These are phyloP conservation scores for Drosophila elegans DNA, from an alignment of 1,140 invertebrate genomes.

Conservation along the genomic window DNA sequence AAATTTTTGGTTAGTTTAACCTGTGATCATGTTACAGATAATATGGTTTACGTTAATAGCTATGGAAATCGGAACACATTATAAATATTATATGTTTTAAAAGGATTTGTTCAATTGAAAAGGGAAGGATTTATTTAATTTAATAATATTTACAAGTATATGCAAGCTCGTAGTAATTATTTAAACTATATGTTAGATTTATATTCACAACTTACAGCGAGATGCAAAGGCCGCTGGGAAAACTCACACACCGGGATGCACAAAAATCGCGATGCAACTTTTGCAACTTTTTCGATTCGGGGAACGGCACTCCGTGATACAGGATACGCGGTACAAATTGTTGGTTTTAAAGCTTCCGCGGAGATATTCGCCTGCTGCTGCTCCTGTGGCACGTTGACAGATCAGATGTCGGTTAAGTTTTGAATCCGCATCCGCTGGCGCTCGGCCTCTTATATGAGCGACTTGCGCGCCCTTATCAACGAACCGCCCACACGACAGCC, in stretches of 20 bases:
- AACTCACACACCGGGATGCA: slow-evolving; percentile 10
- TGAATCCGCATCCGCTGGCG: slow-evolving; percentile 66
- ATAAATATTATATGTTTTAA: no score
- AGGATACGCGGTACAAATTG: slow-evolving; percentile 14
- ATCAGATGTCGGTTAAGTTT: slow-evolving; percentile 84
- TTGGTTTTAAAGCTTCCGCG: slow-evolving; percentile 1
- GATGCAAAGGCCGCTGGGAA: slow-evolving; percentile 15
- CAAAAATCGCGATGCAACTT: slow-evolving; percentile 6
- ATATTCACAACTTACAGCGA: slow-evolving; percentile 26
- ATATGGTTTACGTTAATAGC: no score
- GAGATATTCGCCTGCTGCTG: not conserved
- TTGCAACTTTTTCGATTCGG: not conserved
- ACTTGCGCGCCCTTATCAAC: slow-evolving; percentile 66
- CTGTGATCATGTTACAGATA: no score
- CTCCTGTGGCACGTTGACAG: slow-evolving; percentile 70
- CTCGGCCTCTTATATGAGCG: slow-evolving; percentile 72
- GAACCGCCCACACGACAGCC: slow-evolving; percentile 55
- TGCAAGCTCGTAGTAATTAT: no score
- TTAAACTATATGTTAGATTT: no score
- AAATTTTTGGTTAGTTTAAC: no score
- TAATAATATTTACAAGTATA: not conserved
- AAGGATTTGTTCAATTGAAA: no score
- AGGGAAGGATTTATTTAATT: no score
- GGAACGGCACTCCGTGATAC: not conserved
- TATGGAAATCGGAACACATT: no score